Conservation (phyloP, 2,888 invertebrate species). For the Xestia xanthographa region DNA sequence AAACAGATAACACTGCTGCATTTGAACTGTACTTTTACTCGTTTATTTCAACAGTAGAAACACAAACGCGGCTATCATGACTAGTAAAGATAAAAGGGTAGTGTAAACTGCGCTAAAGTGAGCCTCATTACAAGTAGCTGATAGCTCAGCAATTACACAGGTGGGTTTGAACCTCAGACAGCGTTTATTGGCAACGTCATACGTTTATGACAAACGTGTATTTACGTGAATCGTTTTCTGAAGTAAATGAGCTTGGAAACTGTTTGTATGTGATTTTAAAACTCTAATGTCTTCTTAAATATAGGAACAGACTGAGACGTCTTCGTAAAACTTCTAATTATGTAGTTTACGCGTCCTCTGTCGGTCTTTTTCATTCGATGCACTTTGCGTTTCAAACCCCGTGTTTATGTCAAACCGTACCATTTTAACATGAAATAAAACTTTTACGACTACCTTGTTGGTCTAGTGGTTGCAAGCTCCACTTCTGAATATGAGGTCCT, state of each 20-base stretch:
- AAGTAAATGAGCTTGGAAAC: slow-evolving; percentile 2
- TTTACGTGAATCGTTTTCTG: slow-evolving; percentile 11
- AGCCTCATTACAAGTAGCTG: slow-evolving; percentile 80
- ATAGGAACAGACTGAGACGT: background rate
- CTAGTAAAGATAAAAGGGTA: slow-evolving; percentile 77
- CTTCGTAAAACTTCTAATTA: background rate
- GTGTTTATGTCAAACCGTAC: background rate
- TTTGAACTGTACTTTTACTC: no score
- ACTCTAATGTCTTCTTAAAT: background rate
- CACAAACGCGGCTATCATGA: slow-evolving; percentile 59
- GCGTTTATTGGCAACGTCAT: slow-evolving; percentile 58
- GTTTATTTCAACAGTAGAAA: slow-evolving; percentile 27
- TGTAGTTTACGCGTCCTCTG: no score
- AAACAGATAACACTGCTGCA: no score
- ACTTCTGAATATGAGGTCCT: no score
- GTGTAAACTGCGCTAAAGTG: slow-evolving; percentile 75
- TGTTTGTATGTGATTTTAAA: background rate
- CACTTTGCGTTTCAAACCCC: background rate
- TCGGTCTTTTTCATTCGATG: background rate
- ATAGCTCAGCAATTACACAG: slow-evolving; percentile 81
- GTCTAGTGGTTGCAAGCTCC: no score
- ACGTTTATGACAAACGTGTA: slow-evolving; percentile 22
- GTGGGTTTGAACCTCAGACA: slow-evolving; percentile 69
- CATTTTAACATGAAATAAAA: background rate
- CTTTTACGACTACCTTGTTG: no score